phyloP scores from a whole-genome alignment of 2,113 vertebrate genomes.

The Phyllostomus discolor region DNA sequence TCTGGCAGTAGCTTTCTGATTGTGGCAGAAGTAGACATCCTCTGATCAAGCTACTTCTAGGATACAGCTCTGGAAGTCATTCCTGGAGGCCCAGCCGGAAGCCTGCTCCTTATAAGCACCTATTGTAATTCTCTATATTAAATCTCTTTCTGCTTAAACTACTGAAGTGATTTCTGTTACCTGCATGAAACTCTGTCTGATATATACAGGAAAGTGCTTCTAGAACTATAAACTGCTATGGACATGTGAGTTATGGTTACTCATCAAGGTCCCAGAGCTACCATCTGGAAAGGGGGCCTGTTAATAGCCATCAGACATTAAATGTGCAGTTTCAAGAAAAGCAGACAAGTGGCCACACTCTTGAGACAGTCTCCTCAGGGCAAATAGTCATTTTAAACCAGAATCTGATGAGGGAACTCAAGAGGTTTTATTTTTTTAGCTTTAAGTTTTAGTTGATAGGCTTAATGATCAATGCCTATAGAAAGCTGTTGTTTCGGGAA shows the following conservation, averaged over 20 bases:
- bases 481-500: too few species aligned
- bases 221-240: not conserved
- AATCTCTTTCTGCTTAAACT: slow-evolving; percentile 2
- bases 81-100: not conserved
- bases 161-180: not conserved
- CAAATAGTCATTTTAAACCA: not conserved
- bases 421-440: too few species aligned
- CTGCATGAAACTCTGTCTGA: not conserved
- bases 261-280: not conserved
- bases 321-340: not conserved
- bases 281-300: not conserved
- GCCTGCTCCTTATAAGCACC: not conserved
- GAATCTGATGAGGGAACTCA: not conserved
- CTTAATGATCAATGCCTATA: too few species aligned
- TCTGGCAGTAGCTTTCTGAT: not conserved
- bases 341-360: not conserved
- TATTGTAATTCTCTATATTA: not conserved
- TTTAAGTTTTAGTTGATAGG: too few species aligned
- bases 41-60: not conserved
- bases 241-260: not conserved
- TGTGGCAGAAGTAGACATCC: not conserved
- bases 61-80: not conserved
- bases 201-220: not conserved
- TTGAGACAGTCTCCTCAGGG: not conserved
- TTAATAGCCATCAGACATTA: not conserved